Evolutionary conservation across 2,888 invertebrate species (phyloP).

Genomic region (Hirtodrosophila histrioides): DNA sequence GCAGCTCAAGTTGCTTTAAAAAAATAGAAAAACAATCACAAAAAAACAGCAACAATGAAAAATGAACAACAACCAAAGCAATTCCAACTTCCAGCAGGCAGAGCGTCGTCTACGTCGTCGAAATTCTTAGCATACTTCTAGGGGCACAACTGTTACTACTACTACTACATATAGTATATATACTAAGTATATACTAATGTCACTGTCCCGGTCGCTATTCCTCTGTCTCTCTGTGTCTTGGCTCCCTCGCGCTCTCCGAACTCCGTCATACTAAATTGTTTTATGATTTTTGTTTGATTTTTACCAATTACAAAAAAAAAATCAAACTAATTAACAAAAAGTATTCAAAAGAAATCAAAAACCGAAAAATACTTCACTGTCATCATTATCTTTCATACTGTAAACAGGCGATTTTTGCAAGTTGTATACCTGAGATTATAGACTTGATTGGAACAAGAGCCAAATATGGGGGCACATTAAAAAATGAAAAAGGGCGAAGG

Average conservation of each 20-base stretch:
- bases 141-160: conserved; percentile 9
- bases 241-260: conserved; percentile 29
- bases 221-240: conserved; percentile 22
- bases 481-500: conserved; percentile 99
- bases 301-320: conserved; percentile 52
- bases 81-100: conserved; percentile 26
- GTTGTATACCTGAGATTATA: conserved; percentile 99
- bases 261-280: conserved; percentile 44
- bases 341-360: conserved; percentile 54
- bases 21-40: conserved; percentile 12
- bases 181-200: neutral
- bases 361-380: conserved; percentile 80
- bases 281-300: conserved; percentile 55
- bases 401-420: conserved; percentile 99
- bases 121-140: conserved; percentile 26
- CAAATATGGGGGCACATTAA: conserved; percentile 99
- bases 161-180: conserved; percentile 13
- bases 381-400: conserved; percentile 83
- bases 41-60: conserved; percentile 32
- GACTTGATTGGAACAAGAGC: conserved; percentile 99
- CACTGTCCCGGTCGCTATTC: conserved; percentile 19
- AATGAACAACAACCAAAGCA: conserved; percentile 28
- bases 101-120: conserved; percentile 28
- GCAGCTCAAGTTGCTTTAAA: conserved; percentile 27
- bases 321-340: conserved; percentile 6